Evolutionary conservation across 1,140 invertebrate species (phyloP).

Genomic region (Stenopsyche tienmushanensis): DNA sequence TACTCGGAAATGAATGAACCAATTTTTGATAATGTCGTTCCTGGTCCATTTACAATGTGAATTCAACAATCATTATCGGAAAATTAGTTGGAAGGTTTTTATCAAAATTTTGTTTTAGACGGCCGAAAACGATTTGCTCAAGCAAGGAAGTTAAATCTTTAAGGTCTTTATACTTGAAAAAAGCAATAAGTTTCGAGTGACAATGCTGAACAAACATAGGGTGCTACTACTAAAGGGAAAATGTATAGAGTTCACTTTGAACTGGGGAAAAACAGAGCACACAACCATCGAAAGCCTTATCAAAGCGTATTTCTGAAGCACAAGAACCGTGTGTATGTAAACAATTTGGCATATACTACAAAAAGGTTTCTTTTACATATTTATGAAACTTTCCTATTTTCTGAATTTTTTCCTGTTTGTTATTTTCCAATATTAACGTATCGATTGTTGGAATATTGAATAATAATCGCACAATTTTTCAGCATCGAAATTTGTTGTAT

Average conservation of each 20-base stretch:
- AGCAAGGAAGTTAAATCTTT: neutral
- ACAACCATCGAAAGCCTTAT: neutral
- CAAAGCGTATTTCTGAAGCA: conserved; percentile 12
- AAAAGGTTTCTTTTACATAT: conserved; percentile 25
- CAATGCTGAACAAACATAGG: conserved; percentile 4
- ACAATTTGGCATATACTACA: conserved; percentile 26
- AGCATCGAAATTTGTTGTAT: too few relatives aligned
- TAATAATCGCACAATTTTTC: too few relatives aligned
- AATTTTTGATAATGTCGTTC: too few relatives aligned
- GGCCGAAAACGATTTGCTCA: neutral
- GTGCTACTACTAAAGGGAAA: conserved; percentile 13
- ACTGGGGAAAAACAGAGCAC: neutral
- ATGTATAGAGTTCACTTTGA: conserved; percentile 8
- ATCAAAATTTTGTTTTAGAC: too few relatives aligned
- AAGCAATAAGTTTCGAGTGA: conserved; percentile 22
- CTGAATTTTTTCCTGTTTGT: too few relatives aligned
- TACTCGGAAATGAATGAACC: too few relatives aligned
- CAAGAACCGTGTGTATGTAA: conserved; percentile 11
- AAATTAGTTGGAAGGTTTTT: too few relatives aligned
- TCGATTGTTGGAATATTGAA: too few relatives aligned
- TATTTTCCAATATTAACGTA: too few relatives aligned
- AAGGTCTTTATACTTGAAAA: neutral
- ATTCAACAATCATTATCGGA: too few relatives aligned
- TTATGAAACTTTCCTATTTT: conserved; percentile 21
- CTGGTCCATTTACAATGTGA: too few relatives aligned